Evolutionary conservation across 2,113 vertebrate genomes (phyloP).

Genomic region (Nymphicus hollandicus): DNA sequence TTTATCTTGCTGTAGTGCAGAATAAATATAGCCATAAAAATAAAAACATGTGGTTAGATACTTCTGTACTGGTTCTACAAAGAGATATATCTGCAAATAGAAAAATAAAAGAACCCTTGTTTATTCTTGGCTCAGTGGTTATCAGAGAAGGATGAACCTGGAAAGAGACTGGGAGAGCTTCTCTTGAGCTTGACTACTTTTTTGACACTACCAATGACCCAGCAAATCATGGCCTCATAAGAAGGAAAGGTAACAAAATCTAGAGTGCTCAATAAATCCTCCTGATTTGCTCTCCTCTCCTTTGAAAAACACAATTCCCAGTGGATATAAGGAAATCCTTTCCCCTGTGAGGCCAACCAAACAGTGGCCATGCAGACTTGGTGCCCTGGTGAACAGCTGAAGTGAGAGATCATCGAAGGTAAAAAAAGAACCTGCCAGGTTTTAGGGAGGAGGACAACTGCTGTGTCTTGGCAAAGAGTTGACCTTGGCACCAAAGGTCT

Average conservation of each 20-base stretch:
- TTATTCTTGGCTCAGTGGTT: conserved; percentile 68
- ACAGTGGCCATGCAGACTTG: neutral
- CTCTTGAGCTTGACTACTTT: neutral
- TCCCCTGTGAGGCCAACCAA: fast-evolving
- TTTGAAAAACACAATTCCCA: neutral
- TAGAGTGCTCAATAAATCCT: neutral
- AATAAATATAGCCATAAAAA: conserved; percentile 66
- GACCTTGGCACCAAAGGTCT: neutral
- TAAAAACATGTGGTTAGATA: conserved; percentile 41
- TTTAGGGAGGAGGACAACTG: neutral
- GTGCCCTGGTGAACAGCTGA: neutral
- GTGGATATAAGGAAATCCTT: neutral
- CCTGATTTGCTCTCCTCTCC: neutral
- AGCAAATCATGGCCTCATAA: fast-evolving
- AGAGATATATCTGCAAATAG: conserved; percentile 29
- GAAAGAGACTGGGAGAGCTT: neutral
- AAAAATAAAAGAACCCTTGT: conserved; percentile 56
- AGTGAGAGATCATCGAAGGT: neutral
- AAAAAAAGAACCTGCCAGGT: neutral
- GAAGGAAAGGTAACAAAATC: neutral
- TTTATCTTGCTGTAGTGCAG: conserved; percentile 28
- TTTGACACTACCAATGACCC: neutral
- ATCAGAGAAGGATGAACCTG: conserved; percentile 16
- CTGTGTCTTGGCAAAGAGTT: neutral
- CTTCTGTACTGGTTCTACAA: conserved; percentile 44